These are phyloP conservation scores for Phorcus lineatus DNA, from an alignment of 2,888 invertebrate species.

Conservation along the genomic window DNA sequence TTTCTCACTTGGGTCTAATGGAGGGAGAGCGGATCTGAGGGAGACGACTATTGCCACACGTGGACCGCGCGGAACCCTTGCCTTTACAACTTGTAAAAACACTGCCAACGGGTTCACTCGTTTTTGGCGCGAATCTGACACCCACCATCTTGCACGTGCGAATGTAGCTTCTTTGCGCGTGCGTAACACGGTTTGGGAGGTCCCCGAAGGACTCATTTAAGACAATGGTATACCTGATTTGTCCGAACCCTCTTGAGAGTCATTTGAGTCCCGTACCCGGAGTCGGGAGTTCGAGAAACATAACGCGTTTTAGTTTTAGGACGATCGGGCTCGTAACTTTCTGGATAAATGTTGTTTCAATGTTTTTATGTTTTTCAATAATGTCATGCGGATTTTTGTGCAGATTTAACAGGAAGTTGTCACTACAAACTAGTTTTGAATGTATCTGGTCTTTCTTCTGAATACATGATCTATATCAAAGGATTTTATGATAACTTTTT, in stretches of 20 bases:
- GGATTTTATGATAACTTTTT: too few relatives aligned
- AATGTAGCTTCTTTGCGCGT: constrained; percentile 21
- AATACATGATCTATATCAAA: too few relatives aligned
- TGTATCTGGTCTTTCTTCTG: too few relatives aligned
- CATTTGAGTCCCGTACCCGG: too few relatives aligned
- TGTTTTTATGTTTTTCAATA: too few relatives aligned
- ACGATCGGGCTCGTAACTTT: too few relatives aligned
- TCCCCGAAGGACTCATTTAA: constrained; percentile 20
- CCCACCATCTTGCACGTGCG: constrained; percentile 17
- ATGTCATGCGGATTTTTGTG: too few relatives aligned
- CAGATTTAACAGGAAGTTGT: too few relatives aligned
- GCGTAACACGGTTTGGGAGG: background rate
- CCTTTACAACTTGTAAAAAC: constrained; percentile 20
- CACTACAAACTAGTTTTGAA: too few relatives aligned
- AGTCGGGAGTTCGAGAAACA: too few relatives aligned
- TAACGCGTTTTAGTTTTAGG: too few relatives aligned
- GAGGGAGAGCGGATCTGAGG: background rate
- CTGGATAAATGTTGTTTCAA: too few relatives aligned
- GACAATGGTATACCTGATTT: constrained; percentile 10
- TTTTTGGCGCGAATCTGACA: constrained; percentile 23
- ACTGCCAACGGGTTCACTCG: constrained; percentile 2
- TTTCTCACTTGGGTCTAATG: constrained; percentile 21
- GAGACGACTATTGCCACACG: background rate
- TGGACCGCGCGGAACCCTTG: background rate
- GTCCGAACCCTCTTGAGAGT: background rate